Conservation (phyloP, 2,113 vertebrate species). For the Athene noctua region DNA sequence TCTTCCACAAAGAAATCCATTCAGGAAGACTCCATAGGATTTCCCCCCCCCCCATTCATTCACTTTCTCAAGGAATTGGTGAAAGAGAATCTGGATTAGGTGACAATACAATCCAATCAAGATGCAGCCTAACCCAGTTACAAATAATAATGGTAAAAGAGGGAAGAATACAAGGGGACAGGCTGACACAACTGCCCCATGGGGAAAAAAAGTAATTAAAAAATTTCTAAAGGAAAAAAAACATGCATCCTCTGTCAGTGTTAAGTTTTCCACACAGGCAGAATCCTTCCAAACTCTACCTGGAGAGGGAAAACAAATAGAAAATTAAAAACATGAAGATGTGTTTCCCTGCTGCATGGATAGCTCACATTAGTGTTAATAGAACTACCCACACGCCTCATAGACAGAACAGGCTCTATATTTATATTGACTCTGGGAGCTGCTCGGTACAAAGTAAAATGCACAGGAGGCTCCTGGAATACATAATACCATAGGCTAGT, state of each 20-base stretch:
- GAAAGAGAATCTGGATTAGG: neutral
- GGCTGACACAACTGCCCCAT: neutral
- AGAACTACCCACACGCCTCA: neutral
- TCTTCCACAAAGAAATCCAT: neutral
- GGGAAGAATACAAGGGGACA: neutral
- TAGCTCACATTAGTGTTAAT: neutral
- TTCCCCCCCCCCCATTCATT: neutral
- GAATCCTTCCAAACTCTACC: neutral
- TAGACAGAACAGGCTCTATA: neutral
- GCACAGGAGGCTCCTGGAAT: neutral
- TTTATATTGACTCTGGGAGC: neutral
- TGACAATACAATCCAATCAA: neutral
- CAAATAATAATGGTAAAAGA: neutral
- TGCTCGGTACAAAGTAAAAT: neutral
- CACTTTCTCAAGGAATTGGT: neutral
- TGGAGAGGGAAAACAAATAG: neutral
- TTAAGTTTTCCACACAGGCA: neutral
- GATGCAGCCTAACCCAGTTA: neutral
- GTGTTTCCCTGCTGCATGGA: neutral
- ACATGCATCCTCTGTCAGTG: neutral
- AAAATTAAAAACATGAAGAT: neutral
- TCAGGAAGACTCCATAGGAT: neutral
- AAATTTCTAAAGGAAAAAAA: neutral
- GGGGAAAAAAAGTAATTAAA: neutral
- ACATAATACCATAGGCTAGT: neutral